Evolutionary conservation across 2,113 vertebrate genomes (phyloP), one percentile per base, ranked within the genome.

Genomic region (Burhinus bistriatus): DNA sequence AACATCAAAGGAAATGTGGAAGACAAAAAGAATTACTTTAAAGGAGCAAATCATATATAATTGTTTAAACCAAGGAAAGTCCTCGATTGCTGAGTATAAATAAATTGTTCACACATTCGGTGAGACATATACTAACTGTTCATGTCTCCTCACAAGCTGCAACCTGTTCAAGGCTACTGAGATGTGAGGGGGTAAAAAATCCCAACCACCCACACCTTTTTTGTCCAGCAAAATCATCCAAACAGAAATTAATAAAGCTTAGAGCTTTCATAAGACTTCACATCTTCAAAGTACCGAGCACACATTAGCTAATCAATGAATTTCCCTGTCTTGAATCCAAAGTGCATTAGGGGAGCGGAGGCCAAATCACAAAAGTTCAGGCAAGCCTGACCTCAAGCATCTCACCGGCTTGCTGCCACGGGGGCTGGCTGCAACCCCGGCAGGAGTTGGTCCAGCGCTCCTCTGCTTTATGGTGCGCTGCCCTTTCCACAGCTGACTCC

Each of bases 381-480:
- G 54, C 70, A 85, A 88, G 38, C 45, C 22, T 26, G 68, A 51
- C 49, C 29, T 51, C 61, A 34, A 47, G 42, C n/a, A 19, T 7
- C 38, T 58, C 9, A 12, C 36, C 44, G 25, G 47, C 26, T 38
- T n/a, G 15, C 20, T 15, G 64, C 49, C 21, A 30, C 1, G 1
- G 27, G 22, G 45, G 12, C 44, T 51, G 80, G 36, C 70, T 23
- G 49, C 30, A 52, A 30, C 27, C 36, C 6, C 2, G 3, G 22
- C 27, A 26, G 40, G 29, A 47, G 38, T 1, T 5, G 11, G 15
- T 12, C 36, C 45, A 30, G 76, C 0, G 3, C 45, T 55, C 17
- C 62, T 61, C n/a, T 8, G 23, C 57, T 14, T 32, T 3, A 3
- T 1, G 14, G 15, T 1, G 29, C 0, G 1, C 25, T 26, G 36